These are phyloP conservation scores for Sipha flava DNA, from an alignment of 1,140 invertebrate genomes.

Conservation along the genomic window DNA sequence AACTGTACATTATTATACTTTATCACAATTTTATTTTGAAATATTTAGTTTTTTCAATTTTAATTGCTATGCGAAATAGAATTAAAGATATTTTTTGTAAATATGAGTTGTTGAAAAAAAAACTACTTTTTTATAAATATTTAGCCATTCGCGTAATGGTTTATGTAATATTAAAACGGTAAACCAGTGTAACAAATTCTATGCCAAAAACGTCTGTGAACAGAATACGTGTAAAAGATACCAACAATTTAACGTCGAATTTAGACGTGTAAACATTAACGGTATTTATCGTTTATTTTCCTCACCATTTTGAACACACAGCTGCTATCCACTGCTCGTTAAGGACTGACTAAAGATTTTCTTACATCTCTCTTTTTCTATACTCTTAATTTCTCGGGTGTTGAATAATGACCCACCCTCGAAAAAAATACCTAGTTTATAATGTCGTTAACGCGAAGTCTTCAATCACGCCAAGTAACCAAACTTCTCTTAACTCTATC, in stretches of 20 bases:
- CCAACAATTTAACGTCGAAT: background rate
- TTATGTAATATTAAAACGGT: too few species aligned
- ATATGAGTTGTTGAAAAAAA: too few species aligned
- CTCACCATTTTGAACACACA: background rate
- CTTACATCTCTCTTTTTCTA: background rate
- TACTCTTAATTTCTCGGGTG: background rate
- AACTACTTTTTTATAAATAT: too few species aligned
- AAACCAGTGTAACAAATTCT: too few species aligned
- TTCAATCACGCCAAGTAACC: constrained; percentile 21
- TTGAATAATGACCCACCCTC: constrained; percentile 13
- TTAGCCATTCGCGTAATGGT: too few species aligned
- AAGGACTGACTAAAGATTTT: constrained; percentile 7
- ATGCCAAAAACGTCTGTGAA: too few species aligned
- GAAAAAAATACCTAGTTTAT: constrained; percentile 24
- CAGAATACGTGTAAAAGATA: background rate
- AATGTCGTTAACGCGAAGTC: constrained; percentile 27
- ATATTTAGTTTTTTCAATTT: too few species aligned
- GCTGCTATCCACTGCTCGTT: background rate
- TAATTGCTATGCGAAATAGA: too few species aligned
- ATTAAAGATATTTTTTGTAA: too few species aligned
- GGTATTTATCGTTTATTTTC: background rate
- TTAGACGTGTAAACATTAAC: background rate
- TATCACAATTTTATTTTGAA: too few species aligned
- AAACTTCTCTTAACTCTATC: background rate
- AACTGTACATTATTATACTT: too few species aligned